Evolutionary conservation across 2,113 vertebrate genomes (phyloP).

Genomic region (Gnathonemus echidnorhynchus): DNA sequence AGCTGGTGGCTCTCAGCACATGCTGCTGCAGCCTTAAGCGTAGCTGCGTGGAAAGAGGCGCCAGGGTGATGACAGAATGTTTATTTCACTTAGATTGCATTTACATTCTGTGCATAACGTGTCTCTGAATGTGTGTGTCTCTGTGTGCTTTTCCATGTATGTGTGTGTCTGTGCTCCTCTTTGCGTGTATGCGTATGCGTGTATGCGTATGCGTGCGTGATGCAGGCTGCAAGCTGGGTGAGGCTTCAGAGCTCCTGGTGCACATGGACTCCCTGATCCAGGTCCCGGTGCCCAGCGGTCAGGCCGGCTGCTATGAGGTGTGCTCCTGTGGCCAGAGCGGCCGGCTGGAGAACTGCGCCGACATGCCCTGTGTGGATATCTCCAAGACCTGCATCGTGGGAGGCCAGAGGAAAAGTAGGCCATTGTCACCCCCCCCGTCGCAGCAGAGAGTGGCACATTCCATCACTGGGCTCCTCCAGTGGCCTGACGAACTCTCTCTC

Average conservation of each 20-base stretch:
- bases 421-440: neutral
- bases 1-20: neutral
- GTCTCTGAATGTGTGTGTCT: neutral
- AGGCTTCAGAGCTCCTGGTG: constrained; percentile 93
- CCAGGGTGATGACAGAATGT: neutral
- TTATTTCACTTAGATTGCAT: neutral
- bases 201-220: neutral
- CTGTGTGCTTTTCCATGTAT: neutral
- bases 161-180: neutral
- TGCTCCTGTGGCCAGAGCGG: constrained; percentile 87
- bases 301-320: constrained; percentile 84
- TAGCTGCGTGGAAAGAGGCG: neutral
- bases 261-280: constrained; percentile 81
- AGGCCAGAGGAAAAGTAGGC: constrained; percentile 84
- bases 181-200: neutral
- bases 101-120: neutral
- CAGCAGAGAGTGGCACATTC: neutral
- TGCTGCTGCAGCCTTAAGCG: neutral
- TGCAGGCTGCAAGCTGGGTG: constrained; percentile 89
- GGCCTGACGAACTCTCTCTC: neutral
- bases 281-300: constrained; percentile 73
- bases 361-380: constrained; percentile 83
- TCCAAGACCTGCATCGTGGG: constrained; percentile 77
- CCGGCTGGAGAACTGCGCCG: constrained; percentile 84
- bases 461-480: neutral